Base-by-base conservation (phyloP, 2,113 vertebrate species). In the Grammomys surdaster region DNA sequence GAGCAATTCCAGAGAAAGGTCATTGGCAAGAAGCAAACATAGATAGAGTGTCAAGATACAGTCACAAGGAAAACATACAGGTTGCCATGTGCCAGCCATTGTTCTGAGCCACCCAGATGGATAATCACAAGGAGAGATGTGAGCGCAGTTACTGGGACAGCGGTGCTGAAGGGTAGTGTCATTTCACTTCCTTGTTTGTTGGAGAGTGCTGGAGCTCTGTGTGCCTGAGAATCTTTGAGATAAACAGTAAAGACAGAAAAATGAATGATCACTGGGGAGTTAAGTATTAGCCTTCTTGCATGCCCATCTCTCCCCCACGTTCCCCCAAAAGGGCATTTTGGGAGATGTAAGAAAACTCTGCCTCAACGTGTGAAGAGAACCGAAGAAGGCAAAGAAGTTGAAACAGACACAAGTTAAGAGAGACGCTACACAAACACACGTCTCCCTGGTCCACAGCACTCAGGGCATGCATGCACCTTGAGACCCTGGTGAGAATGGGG, bases 391-490 rank as follows among this genome's bases (percentile, higher is more conserved):
- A 63, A 46, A 88, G 70, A 48, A 51, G 11, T 17, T 24, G 13
- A 31, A n/a, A 56, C 67, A 67, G 65, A 33, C 48, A 58, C 56
- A 26, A 28, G 12, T 46, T 14, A 11, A n/a, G 19, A n/a, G 54
- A 73, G 60, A 36, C 46, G 36, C 40, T 58, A 24, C 17, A 22
- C 54, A 26, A 60, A 22, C 40, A 17, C 16, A 56, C 5, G n/a
- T 33, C 11, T 26, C 69, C 9, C 7, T 31, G 5, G 48, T 22
- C 81, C 51, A 10, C 12, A 58, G 40, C 12, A 2, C 28, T 2
- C 0, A 20, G 0, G 7, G 33, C 22, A 9, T 1, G 12, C 20
- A 5, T 5, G 12, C 40, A 14, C 8, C 43, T 17, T 8, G 16
- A 73, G 67, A 85, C 48, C 48, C 78, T 3, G 1, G 0, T 73